Evolutionary conservation across 2,888 invertebrate genomes (phyloP), one percentile per base, ranked within the genome.

Genomic region (Noctua comes): DNA sequence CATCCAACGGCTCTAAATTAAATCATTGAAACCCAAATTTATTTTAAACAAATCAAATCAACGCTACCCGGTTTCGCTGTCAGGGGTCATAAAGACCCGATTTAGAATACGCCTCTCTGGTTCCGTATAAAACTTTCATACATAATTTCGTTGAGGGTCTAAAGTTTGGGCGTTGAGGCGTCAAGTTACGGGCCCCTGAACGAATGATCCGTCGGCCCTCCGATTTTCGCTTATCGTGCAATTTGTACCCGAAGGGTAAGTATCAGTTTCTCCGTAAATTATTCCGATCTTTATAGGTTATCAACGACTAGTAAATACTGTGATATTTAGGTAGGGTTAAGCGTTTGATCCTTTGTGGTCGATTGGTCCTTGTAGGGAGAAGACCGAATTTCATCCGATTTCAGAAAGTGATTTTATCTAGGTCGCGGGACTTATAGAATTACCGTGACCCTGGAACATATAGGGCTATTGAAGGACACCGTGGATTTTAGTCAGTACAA

Each of bases 1-100:
- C 68, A 54, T 73, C 74, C 43, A 68, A 48, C 31, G 31, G 5
- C 21, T 40, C n/a, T 24, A 73, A 86, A 82, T 78, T 76, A 71
- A 83, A 86, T 83, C n/a, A 68, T 73, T 65, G 62, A 59, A 75
- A 74, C 71, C 77, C 68, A 68, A 83, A 68, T 69, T 83, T 74
- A 76, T 75, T 86, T 77, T 40, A 48, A 86, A 81, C 83, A 81
- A 86, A 86, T 86, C 78, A 84, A 80, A 83, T 88, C 77, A 84
- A 64, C 21, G 68, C 64, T 76, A 71, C 77, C 73, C 75, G 65
- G 79, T 73, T 76, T 73, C 65, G 27, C 36, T 79, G 73, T 77
- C 64, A 66, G 68, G 62, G 81, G 73, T 84, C 59, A 71, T 54
- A 77, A 86, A 66, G 66, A 59, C 54, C 65, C 59, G 72, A 18